These are phyloP conservation scores for Papio anubis DNA, from an alignment of 2,113 vertebrate species.

Conservation along the genomic window DNA sequence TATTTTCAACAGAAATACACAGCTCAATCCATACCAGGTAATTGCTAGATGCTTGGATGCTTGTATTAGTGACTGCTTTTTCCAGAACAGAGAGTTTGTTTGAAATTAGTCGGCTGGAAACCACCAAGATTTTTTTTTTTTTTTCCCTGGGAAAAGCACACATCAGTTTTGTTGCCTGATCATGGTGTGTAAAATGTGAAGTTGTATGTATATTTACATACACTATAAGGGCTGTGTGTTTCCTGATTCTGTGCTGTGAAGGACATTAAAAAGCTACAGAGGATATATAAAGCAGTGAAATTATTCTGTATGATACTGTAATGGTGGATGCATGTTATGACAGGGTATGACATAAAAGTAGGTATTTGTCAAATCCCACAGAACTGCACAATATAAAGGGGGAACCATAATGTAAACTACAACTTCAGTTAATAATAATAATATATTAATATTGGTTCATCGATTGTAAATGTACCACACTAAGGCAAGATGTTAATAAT, in stretches of 20 bases:
- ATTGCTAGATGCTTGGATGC: conserved; percentile 12
- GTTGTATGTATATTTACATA: not conserved
- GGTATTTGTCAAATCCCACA: not conserved
- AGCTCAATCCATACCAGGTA: not conserved
- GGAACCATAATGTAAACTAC: not conserved
- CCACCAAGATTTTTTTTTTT: not conserved
- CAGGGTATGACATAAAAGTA: not conserved
- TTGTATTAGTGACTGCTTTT: conserved; percentile 17
- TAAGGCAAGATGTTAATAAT: not conserved
- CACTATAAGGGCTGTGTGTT: not conserved
- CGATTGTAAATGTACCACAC: not conserved
- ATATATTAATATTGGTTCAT: not conserved
- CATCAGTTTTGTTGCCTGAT: not conserved
- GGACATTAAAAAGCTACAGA: not conserved
- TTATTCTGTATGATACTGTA: not conserved
- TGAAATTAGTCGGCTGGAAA: conserved; percentile 3
- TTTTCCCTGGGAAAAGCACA: not conserved
- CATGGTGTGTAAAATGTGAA: not conserved
- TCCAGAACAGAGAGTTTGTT: not conserved
- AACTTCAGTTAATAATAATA: not conserved
- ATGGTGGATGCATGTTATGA: not conserved
- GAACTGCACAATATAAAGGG: not conserved
- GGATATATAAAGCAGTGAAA: not conserved
- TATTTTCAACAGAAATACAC: not conserved
- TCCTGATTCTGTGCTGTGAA: not conserved